Evolutionary conservation across 2,797 vertebrate species (phyloP), one percentile per base, ranked within the genome.

Genomic region (Coreius guichenoti): DNA sequence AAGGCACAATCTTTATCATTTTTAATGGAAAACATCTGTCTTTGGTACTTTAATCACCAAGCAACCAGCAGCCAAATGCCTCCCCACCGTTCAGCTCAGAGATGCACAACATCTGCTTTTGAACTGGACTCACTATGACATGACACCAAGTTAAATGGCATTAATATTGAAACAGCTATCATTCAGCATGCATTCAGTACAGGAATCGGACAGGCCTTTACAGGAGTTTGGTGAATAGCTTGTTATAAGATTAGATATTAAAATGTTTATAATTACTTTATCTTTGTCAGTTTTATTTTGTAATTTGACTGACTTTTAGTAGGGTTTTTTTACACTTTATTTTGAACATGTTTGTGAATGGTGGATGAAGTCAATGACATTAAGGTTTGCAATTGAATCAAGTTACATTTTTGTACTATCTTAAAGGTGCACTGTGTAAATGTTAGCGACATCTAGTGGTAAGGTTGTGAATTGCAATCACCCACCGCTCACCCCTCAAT

Each of bases 111-210:
- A 61, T 87, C 81, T 86, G 74, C 83, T 84, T 86, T 58, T 80
- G 63, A 86, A 75, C 85, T 67, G 45, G 86, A 85, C 82, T 84
- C 86, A 76, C 61, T 56, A 82, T 82, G 73, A 63, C 69, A 63
- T 26, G 23, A 61, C 12, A 61, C 56, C n/a, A 80, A 82, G 61
- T 63, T 82, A 80, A 36, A 80, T 77, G 68, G 73, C 74, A 84
- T 87, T 86, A 84, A 86, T 85, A 70, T 79, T 84, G 68, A 86
- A 81, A 76, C 82, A 73, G 82, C 61, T 83, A 87, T 83, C 54
- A 17, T 56, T 87, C 86, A 81, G 84, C 58, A 65, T 65, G 54
- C 56, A 67, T 45, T 8, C 26, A 26, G 47, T 75, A 51, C 19
- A 51, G 63, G 23, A 75, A 58, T 76, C 31, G 16, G 63, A 51